Conservation (phyloP, 2,113 vertebrate genomes). For the Cricetomys ansorgei region DNA sequence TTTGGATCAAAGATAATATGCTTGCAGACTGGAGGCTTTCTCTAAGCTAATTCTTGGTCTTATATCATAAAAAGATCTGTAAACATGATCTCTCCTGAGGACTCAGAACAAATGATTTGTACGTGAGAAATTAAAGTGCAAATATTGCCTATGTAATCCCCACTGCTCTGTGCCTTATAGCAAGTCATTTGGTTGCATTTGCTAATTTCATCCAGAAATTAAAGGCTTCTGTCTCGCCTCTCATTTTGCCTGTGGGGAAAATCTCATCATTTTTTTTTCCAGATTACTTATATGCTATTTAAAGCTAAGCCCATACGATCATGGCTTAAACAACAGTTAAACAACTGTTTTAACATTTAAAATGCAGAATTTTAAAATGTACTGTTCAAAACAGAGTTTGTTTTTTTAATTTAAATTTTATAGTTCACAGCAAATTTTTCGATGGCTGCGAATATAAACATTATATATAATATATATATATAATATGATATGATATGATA, state of each 20-base stretch:
- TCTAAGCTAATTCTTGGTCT: slow-evolving; percentile 33
- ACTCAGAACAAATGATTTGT: slow-evolving; percentile 16
- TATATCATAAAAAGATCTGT: slow-evolving; percentile 31
- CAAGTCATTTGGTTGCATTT: neutral
- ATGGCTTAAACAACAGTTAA: neutral
- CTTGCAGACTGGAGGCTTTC: neutral
- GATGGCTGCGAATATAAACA: neutral
- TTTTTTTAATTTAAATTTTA: slow-evolving; percentile 18
- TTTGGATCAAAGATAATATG: neutral
- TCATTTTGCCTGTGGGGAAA: neutral
- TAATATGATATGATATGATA: too few species aligned
- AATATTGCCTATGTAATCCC: neutral
- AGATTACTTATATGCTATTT: neutral
- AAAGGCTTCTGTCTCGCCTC: neutral
- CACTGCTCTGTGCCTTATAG: neutral
- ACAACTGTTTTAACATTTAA: neutral
- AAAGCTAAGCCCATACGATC: slow-evolving; percentile 2
- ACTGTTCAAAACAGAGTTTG: neutral
- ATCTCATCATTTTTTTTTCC: neutral
- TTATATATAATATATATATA: too few species aligned
- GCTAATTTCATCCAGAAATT: slow-evolving; percentile 47
- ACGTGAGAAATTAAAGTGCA: neutral
- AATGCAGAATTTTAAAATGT: neutral
- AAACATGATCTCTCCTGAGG: slow-evolving; percentile 43
- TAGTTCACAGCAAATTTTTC: neutral